A percentile compares a stretch with the other conserved stretches of the same genome.
These are phyloP conservation scores for Eristalis intricaria DNA, from an alignment of 2,888 invertebrate genomes.

Conservation along the genomic window DNA sequence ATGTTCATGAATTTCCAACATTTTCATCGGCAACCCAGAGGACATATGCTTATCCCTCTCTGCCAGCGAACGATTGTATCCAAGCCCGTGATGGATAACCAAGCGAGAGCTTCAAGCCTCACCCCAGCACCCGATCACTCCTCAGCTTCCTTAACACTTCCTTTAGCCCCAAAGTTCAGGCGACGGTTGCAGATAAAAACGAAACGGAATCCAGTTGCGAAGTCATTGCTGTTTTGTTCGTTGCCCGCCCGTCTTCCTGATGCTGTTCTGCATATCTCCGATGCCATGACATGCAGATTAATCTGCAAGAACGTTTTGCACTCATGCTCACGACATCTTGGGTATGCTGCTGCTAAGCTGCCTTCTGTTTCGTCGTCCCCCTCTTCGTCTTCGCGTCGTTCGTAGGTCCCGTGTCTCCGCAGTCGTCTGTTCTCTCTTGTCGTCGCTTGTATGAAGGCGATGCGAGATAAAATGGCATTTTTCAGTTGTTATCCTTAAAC, in stretches of 20 bases:
- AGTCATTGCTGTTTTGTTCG: conserved; percentile 33
- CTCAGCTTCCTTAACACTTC: conserved; percentile 42
- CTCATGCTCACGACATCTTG: conserved; percentile 35
- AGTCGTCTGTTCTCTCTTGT: neutral
- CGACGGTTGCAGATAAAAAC: neutral
- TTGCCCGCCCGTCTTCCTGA: neutral
- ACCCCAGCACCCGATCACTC: conserved; percentile 5
- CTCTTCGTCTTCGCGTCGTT: neutral
- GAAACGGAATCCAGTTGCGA: conserved; percentile 38
- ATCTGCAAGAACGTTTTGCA: conserved; percentile 39
- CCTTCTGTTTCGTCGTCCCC: neutral
- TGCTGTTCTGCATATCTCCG: conserved; percentile 26
- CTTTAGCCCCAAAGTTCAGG: conserved; percentile 11
- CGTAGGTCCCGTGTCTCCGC: neutral
- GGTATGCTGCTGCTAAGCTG: neutral
- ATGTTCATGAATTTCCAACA: conserved; percentile 58
- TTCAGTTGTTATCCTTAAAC: conserved; percentile 56
- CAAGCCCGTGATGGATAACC: neutral
- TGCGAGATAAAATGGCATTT: conserved; percentile 50
- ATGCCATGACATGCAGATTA: conserved; percentile 54
- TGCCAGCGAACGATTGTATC: neutral
- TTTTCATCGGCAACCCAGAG: conserved; percentile 23
- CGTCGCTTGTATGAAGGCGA: conserved; percentile 15
- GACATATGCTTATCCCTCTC: neutral
- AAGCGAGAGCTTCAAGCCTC: conserved; percentile 37